Percentiles rank a stretch among this genome's conserved stretches.
phyloP scores from a whole-genome alignment of 2,113 vertebrate genomes.

The Myotis brandtii region DNA sequence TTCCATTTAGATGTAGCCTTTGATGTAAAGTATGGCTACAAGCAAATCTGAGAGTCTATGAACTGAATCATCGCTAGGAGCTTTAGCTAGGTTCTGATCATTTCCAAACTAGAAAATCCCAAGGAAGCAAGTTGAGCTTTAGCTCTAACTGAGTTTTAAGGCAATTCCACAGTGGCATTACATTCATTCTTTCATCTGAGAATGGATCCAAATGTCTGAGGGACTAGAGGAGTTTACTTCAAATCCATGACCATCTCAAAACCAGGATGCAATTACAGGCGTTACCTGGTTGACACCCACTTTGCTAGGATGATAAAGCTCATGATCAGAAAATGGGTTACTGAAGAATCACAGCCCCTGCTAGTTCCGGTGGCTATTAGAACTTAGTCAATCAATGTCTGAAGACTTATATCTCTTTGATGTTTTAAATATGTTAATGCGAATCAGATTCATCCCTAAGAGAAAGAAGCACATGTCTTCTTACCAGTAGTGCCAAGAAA shows the following conservation, averaged over 20 bases:
- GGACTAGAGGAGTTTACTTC: not conserved
- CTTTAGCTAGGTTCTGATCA: not conserved
- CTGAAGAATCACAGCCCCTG: not conserved
- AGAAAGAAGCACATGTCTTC: conserved; percentile 50
- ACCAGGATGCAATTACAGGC: not conserved
- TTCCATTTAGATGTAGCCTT: not conserved
- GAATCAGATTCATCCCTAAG: not conserved
- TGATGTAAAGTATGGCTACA: not conserved
- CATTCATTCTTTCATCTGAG: not conserved
- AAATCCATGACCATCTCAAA: not conserved
- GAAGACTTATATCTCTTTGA: not conserved
- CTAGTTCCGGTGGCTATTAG: not conserved
- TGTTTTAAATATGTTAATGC: conserved; percentile 6
- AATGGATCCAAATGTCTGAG: not conserved
- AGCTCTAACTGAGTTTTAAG: not conserved
- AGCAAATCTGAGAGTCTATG: not conserved
- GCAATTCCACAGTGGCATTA: not conserved
- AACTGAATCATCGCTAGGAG: not conserved
- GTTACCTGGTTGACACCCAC: not conserved
- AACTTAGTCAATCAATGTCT: not conserved
- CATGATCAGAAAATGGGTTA: not conserved
- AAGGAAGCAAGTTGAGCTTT: not conserved
- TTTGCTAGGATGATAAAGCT: not conserved
- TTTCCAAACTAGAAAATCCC: conserved; percentile 41
- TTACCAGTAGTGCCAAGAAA: conserved; percentile 97